A percentile compares a stretch with the other conserved stretches of the same genome.
These are phyloP conservation scores for Speoplatyrhinus poulsoni DNA, from an alignment of 2,113 vertebrate genomes.

Conservation along the genomic window DNA sequence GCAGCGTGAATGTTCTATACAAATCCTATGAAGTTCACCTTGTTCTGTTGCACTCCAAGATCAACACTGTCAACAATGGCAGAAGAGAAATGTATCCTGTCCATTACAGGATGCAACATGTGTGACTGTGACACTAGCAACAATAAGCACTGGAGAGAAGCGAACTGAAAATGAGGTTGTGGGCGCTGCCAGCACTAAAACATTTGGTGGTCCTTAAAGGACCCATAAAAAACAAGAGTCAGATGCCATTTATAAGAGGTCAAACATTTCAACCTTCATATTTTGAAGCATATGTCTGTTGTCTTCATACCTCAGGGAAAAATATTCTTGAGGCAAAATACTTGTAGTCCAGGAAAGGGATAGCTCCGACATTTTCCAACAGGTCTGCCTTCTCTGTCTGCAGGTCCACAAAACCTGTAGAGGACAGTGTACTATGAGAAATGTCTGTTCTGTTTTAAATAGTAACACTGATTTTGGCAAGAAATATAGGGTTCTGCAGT, in stretches of 20 bases:
- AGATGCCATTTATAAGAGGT: no score
- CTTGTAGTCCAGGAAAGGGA: constrained; percentile 97
- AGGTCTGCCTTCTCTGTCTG: constrained; percentile 91
- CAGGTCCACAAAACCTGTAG: constrained; percentile 91
- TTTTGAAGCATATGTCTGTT: constrained; percentile 17
- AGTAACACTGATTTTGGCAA: not conserved
- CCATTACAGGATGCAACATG: no score
- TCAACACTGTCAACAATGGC: no score
- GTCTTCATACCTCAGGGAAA: constrained; percentile 88
- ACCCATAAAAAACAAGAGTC: not conserved
- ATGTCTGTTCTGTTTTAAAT: not conserved
- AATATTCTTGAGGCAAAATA: constrained; percentile 94
- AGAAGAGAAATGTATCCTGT: no score
- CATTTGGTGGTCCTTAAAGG: not conserved
- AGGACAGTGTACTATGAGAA: constrained; percentile 11
- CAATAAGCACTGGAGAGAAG: no score
- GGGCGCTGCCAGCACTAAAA: no score
- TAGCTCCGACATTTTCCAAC: constrained; percentile 86
- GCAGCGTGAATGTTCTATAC: no score
- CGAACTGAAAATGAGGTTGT: no score
- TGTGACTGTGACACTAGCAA: no score
- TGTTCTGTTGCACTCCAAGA: no score
- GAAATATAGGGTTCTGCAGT: not conserved
- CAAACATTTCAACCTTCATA: not conserved
- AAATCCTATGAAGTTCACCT: no score